phyloP scores from a whole-genome alignment of 2,797 vertebrate species.

The Jordanella pulchra region DNA sequence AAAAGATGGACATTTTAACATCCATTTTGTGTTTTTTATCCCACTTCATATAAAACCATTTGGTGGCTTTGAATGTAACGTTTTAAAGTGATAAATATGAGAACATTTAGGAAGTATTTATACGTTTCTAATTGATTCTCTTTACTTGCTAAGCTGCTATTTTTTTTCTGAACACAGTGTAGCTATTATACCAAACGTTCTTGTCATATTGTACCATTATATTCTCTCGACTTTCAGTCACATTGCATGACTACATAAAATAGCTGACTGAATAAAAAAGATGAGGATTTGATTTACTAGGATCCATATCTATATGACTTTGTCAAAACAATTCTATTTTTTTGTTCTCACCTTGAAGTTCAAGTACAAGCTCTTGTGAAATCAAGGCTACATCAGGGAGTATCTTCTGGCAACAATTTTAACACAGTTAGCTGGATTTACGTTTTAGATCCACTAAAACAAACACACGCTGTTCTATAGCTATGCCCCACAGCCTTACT shows the following conservation, averaged over 20 bases:
- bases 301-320: not conserved
- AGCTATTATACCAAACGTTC: not conserved
- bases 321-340: not conserved
- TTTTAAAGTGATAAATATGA: not conserved
- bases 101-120: not conserved
- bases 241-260: not conserved
- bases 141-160: not conserved
- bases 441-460: conserved; percentile 66
- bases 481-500: conserved; percentile 56
- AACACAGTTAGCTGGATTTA: conserved; percentile 70
- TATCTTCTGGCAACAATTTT: conserved; percentile 62
- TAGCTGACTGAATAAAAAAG: not conserved
- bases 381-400: conserved; percentile 51
- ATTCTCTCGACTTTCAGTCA: not conserved
- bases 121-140: not conserved
- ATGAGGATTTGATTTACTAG: not conserved
- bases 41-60: not conserved
- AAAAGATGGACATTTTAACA: not conserved
- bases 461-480: conserved; percentile 58
- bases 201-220: not conserved
- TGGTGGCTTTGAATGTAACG: not conserved
- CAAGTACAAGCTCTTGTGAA: conserved; percentile 48
- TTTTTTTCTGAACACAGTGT: not conserved
- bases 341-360: conserved; percentile 7
- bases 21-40: not conserved